Evolutionary conservation across 1,140 invertebrate genomes (phyloP), one percentile per base, ranked within the genome.

Genomic region (Sminthurinus signatus): DNA sequence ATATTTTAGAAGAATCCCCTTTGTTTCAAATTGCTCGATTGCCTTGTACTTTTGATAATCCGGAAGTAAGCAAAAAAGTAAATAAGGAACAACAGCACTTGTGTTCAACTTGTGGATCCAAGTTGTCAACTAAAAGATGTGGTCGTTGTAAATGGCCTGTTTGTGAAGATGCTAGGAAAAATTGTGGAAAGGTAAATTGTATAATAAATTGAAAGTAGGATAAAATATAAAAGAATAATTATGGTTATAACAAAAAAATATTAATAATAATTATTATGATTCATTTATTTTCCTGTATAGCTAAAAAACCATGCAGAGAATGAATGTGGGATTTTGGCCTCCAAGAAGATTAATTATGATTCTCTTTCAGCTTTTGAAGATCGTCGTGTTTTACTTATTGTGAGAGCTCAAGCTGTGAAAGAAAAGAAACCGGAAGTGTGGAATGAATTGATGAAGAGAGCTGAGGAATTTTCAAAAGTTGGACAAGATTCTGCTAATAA

Each of bases 181-280:
- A 15, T 1, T 58, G 56, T 19, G 56, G 44, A 58, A 58, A 43
- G 42, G 56, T 58, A 57, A 42, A 55, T 19, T n/a, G 32, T n/a
- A 15, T 31, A n/a, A 3, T 32, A 14, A 27, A 5, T 36, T 8
- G 15, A 36, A 5, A 36, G 5, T 36, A 5, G 5, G 15, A 36
- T 36, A 36, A 5, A 36, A 15, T 15, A 8, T 36, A 36, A 36
- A 36, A 36, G 5, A 8, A 36, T n/a, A 36, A 36, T 36, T 36
- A 15, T 36, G 32, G 32, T 36, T 5, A 8, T 36, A 36, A 8
- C n/a, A n/a, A n/a, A n/a, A n/a, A n/a, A n/a, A 19, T 52, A n/a
- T 52, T n/a, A 21, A 52, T 51, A 55, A 17, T 10, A n/a, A 36
- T 51, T 17, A 23, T 3, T 39, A 23, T 57, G 19, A 57, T 1